Conservation (phyloP, 1,140 invertebrate species). For the Tetramorium alpestre region DNA sequence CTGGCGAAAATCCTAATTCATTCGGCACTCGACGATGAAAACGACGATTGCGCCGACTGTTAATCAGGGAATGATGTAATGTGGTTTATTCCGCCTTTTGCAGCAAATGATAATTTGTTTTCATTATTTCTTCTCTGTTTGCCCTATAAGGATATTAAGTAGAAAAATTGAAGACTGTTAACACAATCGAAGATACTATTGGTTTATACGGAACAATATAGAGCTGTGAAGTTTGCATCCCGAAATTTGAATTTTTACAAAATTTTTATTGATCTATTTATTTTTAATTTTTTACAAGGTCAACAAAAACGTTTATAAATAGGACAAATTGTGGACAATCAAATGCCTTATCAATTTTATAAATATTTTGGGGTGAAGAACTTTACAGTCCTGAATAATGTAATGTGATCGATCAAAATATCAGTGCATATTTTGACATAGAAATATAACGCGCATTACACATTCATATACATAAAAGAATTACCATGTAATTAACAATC, state of each 20-base stretch:
- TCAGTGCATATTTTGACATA: neutral
- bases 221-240: too few relatives aligned
- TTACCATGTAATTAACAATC: neutral
- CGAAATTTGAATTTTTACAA: too few relatives aligned
- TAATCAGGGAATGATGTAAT: constrained; percentile 57
- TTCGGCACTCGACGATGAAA: constrained; percentile 53
- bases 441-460: neutral
- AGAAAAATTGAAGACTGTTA: neutral
- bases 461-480: neutral
- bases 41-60: constrained; percentile 48
- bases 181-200: neutral
- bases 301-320: too few relatives aligned
- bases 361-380: too few relatives aligned
- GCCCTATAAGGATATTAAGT: too few relatives aligned
- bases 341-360: too few relatives aligned
- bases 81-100: neutral
- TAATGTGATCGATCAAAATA: neutral
- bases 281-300: too few relatives aligned
- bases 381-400: neutral
- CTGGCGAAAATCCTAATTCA: constrained; percentile 68
- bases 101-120: neutral
- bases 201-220: neutral
- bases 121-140: neutral
- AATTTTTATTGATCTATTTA: too few relatives aligned
- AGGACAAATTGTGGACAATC: too few relatives aligned